Base-by-base conservation (phyloP, 1,140 invertebrate species). In the Neomicropteryx cornuta region DNA sequence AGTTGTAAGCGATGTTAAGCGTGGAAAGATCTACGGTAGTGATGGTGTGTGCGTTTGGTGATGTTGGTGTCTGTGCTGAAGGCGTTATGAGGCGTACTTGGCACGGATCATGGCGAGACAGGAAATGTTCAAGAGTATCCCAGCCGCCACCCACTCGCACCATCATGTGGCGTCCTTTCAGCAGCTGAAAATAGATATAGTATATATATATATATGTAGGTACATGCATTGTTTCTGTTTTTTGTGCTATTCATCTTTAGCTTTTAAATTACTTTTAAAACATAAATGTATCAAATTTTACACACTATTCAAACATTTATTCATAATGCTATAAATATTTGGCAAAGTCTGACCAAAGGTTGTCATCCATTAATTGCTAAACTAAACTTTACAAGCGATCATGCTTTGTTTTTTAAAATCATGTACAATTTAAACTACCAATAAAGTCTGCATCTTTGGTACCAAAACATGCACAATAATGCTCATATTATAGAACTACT, bases 111-210 rank as follows among this genome's bases (percentile, higher is more conserved):
- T 92, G 87, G 39, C 84, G 79, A 51, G 83, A 76, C 52, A 94
- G 70, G 63, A 92, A 95, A 65, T 93, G 87, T 54, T 91, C 85
- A 52, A 95, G 67, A 6, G 89, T 93, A 61, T 93, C 87, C 89
- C 88, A 93, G 29, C 88, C 81, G 33, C 89, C 90, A 29, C 89
- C 90, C 14, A 94, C 88, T 50, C 91, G 75, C 8, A 95, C 90
- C 89, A 94, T 95, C 68, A 92, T 90, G 60, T 89, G 86, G 29
- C 79, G 72, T 31, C 83, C 83, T 55, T 88, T 88, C 49, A 90
- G 65, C 48, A 89, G 60, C 86, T 89, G 64, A 10, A 67, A 71
- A 47, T 45, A 58, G 41, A 27, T 27, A 27, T 13, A 13, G 8
- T 27, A 27, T 8, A 8, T 27, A 27, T 8, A 27, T 8, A 8